Conservation (phyloP, 2,113 vertebrate species). For the Centropus bengalensis region DNA sequence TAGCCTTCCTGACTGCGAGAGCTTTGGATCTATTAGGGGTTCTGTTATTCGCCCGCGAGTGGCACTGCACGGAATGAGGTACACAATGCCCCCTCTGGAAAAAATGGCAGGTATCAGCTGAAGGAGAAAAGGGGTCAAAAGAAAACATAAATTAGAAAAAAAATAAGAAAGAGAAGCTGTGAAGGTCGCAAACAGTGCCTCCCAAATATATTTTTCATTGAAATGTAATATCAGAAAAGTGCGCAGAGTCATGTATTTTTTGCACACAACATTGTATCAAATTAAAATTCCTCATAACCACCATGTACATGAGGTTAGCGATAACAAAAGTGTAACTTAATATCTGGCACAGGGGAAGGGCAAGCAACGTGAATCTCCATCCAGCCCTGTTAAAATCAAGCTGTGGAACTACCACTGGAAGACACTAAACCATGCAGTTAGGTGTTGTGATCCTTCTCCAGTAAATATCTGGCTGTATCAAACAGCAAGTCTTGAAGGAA, state of each 20-base stretch:
- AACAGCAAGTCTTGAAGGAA: constrained; percentile 68
- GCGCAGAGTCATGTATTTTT: constrained; percentile 70
- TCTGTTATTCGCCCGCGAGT: background rate
- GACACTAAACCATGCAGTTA: constrained; percentile 43
- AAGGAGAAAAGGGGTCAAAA: background rate
- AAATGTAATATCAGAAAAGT: constrained; percentile 63
- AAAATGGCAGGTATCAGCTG: background rate
- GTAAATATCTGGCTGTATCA: constrained; percentile 64
- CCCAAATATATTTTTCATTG: constrained; percentile 57
- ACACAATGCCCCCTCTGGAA: constrained; percentile 7
- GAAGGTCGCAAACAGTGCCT: constrained; percentile 69
- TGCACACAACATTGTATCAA: constrained; percentile 76
- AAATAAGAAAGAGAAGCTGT: background rate
- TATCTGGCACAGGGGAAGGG: constrained; percentile 73
- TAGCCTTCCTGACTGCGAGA: background rate
- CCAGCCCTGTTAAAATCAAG: constrained; percentile 46
- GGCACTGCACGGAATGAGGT: background rate
- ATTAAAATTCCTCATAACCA: constrained; percentile 81
- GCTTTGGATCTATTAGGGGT: background rate
- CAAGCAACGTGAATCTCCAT: constrained; percentile 64
- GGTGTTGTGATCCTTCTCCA: constrained; percentile 39
- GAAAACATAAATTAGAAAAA: constrained; percentile 6
- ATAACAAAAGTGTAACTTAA: constrained; percentile 81
- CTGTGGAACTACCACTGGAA: constrained; percentile 60
- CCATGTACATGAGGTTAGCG: constrained; percentile 79